Evolutionary conservation across 2,797 vertebrate genomes (phyloP).

Genomic region (Chiropotes sagulatus): DNA sequence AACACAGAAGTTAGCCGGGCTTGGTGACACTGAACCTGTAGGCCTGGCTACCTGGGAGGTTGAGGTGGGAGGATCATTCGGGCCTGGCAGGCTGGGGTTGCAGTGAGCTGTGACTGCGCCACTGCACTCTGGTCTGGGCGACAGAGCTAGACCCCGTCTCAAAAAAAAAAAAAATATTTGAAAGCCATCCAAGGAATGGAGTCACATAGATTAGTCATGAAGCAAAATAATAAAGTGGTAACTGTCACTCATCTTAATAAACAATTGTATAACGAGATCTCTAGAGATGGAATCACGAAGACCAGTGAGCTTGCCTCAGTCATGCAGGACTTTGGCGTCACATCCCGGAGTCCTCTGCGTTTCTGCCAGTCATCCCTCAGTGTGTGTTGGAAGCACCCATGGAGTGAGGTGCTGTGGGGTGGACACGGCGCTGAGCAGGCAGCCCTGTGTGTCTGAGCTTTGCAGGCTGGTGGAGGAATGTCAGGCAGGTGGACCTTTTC

Average conservation of each 20-base stretch:
- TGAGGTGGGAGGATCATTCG: neutral
- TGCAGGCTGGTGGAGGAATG: neutral
- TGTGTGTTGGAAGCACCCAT: neutral
- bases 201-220: neutral
- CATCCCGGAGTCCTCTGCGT: fast-evolving
- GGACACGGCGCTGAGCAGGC: fast-evolving
- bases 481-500: neutral
- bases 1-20: neutral
- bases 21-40: neutral
- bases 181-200: neutral
- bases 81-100: too few species aligned
- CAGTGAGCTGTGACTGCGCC: neutral
- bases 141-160: neutral
- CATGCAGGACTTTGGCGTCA: neutral
- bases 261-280: too few species aligned
- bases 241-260: neutral
- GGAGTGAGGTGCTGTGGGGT: neutral
- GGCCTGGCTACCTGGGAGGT: neutral
- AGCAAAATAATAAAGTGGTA: neutral
- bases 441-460: neutral
- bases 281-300: neutral
- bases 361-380: neutral
- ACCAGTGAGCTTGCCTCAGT: neutral
- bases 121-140: neutral
- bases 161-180: neutral